Evolutionary conservation across 2,113 vertebrate species (phyloP), one percentile per base, ranked within the genome.

Genomic region (Carassius auratus): DNA sequence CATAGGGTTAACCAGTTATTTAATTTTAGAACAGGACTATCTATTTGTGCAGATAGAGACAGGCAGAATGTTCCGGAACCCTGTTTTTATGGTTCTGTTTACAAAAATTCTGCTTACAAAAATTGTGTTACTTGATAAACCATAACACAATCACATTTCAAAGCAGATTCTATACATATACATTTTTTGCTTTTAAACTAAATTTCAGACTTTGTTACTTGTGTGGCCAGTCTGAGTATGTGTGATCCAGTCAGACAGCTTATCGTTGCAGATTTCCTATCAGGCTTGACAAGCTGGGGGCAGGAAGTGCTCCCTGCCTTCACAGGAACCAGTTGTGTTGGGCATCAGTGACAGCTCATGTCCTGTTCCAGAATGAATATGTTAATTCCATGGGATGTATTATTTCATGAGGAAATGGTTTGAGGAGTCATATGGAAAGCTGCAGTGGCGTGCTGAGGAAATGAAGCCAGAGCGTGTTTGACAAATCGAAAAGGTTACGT

Each of bases 251-350:
- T 89, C 90, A 88, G 92, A 92, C 94, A 93, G 91, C 91, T 93
- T 93, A 93, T 94, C 92, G 87, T 93, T 92, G 90, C 92, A 92
- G 90, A 92, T 93, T 90, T 94, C 91, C 92, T 91, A 94, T 93
- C 87, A 87, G 90, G 78, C 86, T 90, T 94, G 94, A 94, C 94
- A 93, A 90, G 92, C 92, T 92, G 91, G 93, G 94, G 93, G 92
- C 93, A 94, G 92, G 93, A 93, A 90, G 90, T 87, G 82, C 92
- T 90, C 89, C 91, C 91, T 90, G 92, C 90, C 89, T 82, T 86
- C 90, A 89, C 85, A 87, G 89, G 88, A 90, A 90, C 84, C 64
- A 88, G 89, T 93, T 93, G 93, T 93, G 90, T 89, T 89, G 79
- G 90, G 76, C 90, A 91, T 92, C 92, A 92, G 88, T 89, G 90